Base-by-base conservation (phyloP, 2,797 vertebrate genomes). In the Ctenopoma kingsleyae region DNA sequence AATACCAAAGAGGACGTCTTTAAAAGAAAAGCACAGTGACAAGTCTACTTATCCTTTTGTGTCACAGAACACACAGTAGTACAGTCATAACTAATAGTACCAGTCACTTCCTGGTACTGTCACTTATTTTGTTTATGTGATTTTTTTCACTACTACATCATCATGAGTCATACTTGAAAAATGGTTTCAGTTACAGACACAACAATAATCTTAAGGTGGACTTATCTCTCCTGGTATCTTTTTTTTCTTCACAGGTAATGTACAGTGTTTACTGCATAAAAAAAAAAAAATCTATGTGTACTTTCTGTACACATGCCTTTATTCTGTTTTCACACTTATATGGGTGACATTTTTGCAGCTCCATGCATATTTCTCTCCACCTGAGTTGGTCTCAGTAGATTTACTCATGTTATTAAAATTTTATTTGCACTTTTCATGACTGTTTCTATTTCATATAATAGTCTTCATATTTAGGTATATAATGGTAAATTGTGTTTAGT, bases 111-210 rank as follows among this genome's bases (percentile, higher is more conserved):
- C 54, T 67, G 35, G 23, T 67, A 6, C 20, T 17, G 30, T 30
- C 41, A 27, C 7, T 56, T 43, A 8, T 53, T 44, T 36, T 32
- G 38, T 17, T 35, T 3, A 20, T 44, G 19, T 30, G 38, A 35
- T 8, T 35, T 61, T 53, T 12, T 49, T 53, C 1, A 9, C 7
- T 16, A 50, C 36, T 30, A 17, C 23, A 27, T 43, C 40, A 19
- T 78, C 66, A 75, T 47, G 44, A 20, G 56, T 76, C 78, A 78
- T 61, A 15, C 30, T 52, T 13, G 3, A 51, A 1, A 32, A 35
- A 46, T 46, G 51, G 30, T 22, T 16, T 69, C 19, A 53, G n/a
- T 27, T 22, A 19, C 10, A 9, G 1, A 46, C 53, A 12, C 17
- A 57, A 57, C 23, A 78, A 51, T 87, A 54, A 81, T 47, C 4